Evolutionary conservation across 1,140 invertebrate genomes (phyloP).

Genomic region (Coelopa frigida): DNA sequence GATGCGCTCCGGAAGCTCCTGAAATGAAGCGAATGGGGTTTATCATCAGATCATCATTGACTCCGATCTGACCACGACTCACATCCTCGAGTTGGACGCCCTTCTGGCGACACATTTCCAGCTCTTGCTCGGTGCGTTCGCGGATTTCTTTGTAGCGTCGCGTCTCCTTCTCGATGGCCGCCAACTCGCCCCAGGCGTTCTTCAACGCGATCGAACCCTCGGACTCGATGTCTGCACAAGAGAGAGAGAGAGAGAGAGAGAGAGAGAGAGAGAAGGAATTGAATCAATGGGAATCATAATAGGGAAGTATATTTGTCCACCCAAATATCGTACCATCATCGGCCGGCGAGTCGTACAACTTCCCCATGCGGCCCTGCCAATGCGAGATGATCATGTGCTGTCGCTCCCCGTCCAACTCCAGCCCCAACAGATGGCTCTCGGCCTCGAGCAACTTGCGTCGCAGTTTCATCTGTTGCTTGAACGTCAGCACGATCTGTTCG

Average conservation of each 20-base stretch:
- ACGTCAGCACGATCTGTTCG: slow-evolving; percentile 77
- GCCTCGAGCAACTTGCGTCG: slow-evolving; percentile 77
- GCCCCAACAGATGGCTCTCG: slow-evolving; percentile 71
- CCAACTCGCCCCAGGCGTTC: slow-evolving; percentile 75
- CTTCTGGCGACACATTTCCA: slow-evolving; percentile 65
- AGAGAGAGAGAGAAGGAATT: neutral
- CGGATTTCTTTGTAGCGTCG: slow-evolving; percentile 69
- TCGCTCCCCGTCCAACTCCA: slow-evolving; percentile 77
- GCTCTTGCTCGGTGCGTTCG: slow-evolving; percentile 66
- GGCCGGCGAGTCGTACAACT: slow-evolving; percentile 51
- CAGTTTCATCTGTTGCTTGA: slow-evolving; percentile 85
- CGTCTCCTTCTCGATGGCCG: slow-evolving; percentile 77
- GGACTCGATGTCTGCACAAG: slow-evolving; percentile 38
- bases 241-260: neutral
- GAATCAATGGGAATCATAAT: too few relatives aligned
- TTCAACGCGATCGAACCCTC: slow-evolving; percentile 68
- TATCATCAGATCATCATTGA: neutral
- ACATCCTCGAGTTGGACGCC: slow-evolving; percentile 77
- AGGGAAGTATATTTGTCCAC: neutral
- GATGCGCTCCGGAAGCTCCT: slow-evolving; percentile 76
- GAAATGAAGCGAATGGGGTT: neutral
- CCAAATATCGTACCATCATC: slow-evolving; percentile 30
- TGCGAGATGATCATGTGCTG: slow-evolving; percentile 80
- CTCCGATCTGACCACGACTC: slow-evolving; percentile 21
- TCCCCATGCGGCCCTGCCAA: slow-evolving; percentile 73